Percentiles rank a stretch among this genome's conserved stretches.
These are phyloP conservation scores for Myrmecophaga tridactyla DNA, from an alignment of 2,113 vertebrate species.

Conservation along the genomic window DNA sequence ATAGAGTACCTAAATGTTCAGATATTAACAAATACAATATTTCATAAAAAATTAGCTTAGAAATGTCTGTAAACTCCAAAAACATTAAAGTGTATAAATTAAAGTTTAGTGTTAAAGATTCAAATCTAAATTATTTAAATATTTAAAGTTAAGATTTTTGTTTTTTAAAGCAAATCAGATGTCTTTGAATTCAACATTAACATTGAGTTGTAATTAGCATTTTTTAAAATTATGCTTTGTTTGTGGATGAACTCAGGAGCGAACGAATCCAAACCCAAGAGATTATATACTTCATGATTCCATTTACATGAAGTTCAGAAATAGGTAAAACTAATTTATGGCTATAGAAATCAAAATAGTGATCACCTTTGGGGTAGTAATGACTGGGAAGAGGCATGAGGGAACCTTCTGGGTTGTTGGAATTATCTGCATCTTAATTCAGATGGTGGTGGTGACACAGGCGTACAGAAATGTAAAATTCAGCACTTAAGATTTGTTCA, in stretches of 20 bases:
- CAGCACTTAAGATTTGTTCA: background rate
- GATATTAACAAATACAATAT: background rate
- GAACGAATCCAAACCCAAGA: background rate
- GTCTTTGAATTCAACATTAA: background rate
- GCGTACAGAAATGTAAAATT: background rate
- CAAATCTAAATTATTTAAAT: background rate
- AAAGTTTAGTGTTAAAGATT: background rate
- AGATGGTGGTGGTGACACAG: background rate
- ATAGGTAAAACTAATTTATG: background rate
- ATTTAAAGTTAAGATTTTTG: background rate
- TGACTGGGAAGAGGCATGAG: background rate
- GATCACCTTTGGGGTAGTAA: background rate
- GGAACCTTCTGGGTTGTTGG: background rate
- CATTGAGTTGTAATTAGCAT: background rate
- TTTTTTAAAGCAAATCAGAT: background rate
- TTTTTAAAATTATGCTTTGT: background rate
- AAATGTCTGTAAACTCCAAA: background rate
- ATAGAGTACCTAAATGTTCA: background rate
- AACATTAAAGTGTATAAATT: background rate
- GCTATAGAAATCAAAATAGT: background rate
- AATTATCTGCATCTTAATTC: background rate
- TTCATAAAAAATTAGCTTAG: constrained; percentile 2
- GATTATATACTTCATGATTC: too few relatives aligned
- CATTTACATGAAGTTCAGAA: background rate
- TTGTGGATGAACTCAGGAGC: background rate